These are phyloP conservation scores for Phoeniculus purpureus DNA, from an alignment of 2,797 vertebrate genomes.

Conservation along the genomic window DNA sequence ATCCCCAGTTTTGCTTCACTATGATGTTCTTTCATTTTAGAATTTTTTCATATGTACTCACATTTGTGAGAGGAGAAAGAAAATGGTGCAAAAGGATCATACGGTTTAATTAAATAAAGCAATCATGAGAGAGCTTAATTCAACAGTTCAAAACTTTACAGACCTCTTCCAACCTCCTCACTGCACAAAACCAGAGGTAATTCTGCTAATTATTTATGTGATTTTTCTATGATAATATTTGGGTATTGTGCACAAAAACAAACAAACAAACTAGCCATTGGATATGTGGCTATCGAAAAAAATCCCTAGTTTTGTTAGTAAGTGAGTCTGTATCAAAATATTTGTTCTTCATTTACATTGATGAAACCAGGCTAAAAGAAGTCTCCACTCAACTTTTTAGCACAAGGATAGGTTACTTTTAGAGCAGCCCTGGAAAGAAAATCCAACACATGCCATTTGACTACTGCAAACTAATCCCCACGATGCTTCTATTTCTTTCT, in stretches of 20 bases:
- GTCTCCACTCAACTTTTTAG: constrained; percentile 52
- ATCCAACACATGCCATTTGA: constrained; percentile 79
- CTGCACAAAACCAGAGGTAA: background rate
- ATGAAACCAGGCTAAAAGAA: constrained; percentile 55
- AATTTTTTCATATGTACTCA: background rate
- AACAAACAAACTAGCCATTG: background rate
- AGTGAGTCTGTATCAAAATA: constrained; percentile 19
- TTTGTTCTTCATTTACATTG: constrained; percentile 13
- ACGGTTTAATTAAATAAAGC: background rate
- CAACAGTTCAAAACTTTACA: background rate
- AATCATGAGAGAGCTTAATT: background rate
- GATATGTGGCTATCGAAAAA: constrained; percentile 20
- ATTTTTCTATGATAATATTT: background rate
- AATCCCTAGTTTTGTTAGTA: constrained; percentile 10
- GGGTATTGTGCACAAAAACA: background rate
- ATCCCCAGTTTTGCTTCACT: background rate
- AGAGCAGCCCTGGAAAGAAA: constrained; percentile 65
- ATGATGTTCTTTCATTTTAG: background rate
- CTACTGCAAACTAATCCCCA: constrained; percentile 84
- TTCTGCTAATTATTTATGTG: background rate
- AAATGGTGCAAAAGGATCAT: background rate
- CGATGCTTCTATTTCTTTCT: constrained; percentile 70
- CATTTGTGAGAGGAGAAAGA: background rate
- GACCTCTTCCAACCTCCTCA: background rate
- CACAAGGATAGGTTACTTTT: constrained; percentile 14